These are phyloP conservation scores for Cydia splendana DNA, from an alignment of 1,140 invertebrate genomes.

Conservation along the genomic window DNA sequence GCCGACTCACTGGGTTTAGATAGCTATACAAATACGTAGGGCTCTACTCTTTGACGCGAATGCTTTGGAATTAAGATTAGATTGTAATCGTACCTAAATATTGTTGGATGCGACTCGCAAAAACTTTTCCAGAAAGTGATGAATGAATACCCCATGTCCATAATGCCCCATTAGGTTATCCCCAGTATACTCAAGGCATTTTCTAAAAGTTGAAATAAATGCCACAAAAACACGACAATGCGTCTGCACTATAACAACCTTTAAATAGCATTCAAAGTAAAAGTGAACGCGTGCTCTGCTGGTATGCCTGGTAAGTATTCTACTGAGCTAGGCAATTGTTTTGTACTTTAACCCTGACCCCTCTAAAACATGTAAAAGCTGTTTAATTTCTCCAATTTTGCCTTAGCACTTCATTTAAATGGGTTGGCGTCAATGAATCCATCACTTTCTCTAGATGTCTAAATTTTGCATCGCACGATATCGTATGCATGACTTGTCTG, in stretches of 20 bases:
- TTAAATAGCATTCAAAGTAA: neutral
- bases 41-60: neutral
- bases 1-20: neutral
- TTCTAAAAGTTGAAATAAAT: too few relatives aligned
- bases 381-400: neutral
- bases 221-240: neutral
- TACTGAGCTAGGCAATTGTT: neutral
- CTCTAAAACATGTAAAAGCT: neutral
- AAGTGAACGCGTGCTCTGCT: neutral
- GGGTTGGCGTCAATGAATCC: slow-evolving; percentile 16
- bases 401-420: neutral
- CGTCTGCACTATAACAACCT: neutral
- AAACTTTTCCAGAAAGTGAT: too few relatives aligned
- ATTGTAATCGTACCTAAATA: too few relatives aligned
- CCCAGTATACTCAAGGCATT: too few relatives aligned
- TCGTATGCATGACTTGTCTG: slow-evolving; percentile 27
- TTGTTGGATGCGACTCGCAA: too few relatives aligned
- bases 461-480: slow-evolving; percentile 20
- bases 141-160: too few relatives aligned
- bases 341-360: slow-evolving; percentile 5
- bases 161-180: too few relatives aligned
- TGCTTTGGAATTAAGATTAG: too few relatives aligned
- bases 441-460: slow-evolving; percentile 31
- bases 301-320: too few relatives aligned
- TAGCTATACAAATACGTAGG: neutral